Base-by-base conservation (phyloP, 2,113 vertebrate species). In the Strigops habroptila region DNA sequence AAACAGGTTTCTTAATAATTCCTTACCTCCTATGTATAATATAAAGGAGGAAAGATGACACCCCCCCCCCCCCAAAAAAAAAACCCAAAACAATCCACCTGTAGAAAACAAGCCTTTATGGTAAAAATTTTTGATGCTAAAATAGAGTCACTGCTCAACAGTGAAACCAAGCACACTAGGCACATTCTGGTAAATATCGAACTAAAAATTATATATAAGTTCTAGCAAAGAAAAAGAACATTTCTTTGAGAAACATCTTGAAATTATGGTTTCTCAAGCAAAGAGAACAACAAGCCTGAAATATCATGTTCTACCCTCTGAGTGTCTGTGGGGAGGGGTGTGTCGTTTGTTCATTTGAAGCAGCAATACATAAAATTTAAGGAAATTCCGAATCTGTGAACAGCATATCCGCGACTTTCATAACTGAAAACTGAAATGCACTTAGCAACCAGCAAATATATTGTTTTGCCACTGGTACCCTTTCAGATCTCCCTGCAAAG, bases 61-160 rank as follows among this genome's bases (percentile, higher is more conserved):
- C 39, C 11, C 55, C 10, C 0, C 21, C 14, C 21, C 14, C 33
- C 33, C 21, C 6, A 9, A 31, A 48, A 75, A 76, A 30, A 74
- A 24, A 1, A 35, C 0, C 2, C 7, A 9, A 64, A n/a, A n/a
- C n/a, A n/a, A n/a, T n/a, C n/a, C n/a, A 39, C 10, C 10, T 31
- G 14, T 2, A 44, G 37, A 74, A 93, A 95, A 63, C 15, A 71
- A 74, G 21, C 2, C 44, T 59, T 86, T 76, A 52, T 33, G 19
- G 17, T 64, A 60, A 22, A 52, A 62, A 16, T 6, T 82, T 88
- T 75, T 63, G 6, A 65, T 64, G 48, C 18, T 60, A 71, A 74
- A 90, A 86, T 52, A 75, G 10, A 49, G 39, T 44, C 43, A 52
- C 39, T 51, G 12, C 9, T 82, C 51, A 75, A 30, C 6, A 70